phyloP scores from a whole-genome alignment of 23 tunicate genomes.

The Ciona savignyi region DNA sequence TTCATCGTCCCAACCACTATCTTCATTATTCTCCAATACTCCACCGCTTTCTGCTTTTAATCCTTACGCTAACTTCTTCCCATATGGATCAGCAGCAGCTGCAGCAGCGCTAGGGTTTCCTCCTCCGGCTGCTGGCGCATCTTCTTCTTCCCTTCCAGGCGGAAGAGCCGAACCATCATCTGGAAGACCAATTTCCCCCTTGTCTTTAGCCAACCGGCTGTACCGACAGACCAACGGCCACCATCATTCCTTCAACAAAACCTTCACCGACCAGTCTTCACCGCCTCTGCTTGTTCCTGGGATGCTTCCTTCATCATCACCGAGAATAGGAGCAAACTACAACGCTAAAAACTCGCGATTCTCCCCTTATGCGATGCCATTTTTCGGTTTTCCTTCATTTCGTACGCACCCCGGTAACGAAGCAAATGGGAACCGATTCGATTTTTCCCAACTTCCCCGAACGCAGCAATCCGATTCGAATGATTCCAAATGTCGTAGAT shows the following conservation, averaged over 20 bases:
- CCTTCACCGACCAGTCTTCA: slow-evolving; percentile 16
- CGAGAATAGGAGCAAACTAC: not conserved
- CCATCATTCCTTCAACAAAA: slow-evolving; percentile 3
- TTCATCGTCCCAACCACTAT: slow-evolving; percentile 4
- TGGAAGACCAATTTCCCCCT: slow-evolving; percentile 43
- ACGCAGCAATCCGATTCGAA: not conserved
- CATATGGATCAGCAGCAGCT: slow-evolving; percentile 63
- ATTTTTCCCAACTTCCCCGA: slow-evolving; percentile 13
- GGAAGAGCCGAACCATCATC: slow-evolving; percentile 20
- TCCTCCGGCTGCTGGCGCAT: not conserved
- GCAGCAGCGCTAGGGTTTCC: slow-evolving; percentile 54
- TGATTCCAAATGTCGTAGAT: slow-evolving; percentile 12
- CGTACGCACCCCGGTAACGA: not conserved
- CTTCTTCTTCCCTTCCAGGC: slow-evolving; percentile 9
- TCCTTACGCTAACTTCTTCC: slow-evolving; percentile 77
- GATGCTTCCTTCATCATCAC: slow-evolving; percentile 27
- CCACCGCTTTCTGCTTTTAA: slow-evolving; percentile 51
- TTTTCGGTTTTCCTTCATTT: slow-evolving; percentile 3
- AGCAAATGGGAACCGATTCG: slow-evolving; percentile 6
- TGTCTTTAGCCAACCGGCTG: slow-evolving; percentile 58
- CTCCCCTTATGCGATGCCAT: slow-evolving; percentile 47
- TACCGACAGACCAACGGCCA: slow-evolving; percentile 45
- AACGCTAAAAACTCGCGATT: slow-evolving; percentile 38
- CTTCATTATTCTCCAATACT: slow-evolving; percentile 37
- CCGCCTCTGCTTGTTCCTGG: slow-evolving; percentile 21